These are phyloP conservation scores for Siniperca undulata DNA, from an alignment of 2,797 vertebrate species.

Conservation along the genomic window DNA sequence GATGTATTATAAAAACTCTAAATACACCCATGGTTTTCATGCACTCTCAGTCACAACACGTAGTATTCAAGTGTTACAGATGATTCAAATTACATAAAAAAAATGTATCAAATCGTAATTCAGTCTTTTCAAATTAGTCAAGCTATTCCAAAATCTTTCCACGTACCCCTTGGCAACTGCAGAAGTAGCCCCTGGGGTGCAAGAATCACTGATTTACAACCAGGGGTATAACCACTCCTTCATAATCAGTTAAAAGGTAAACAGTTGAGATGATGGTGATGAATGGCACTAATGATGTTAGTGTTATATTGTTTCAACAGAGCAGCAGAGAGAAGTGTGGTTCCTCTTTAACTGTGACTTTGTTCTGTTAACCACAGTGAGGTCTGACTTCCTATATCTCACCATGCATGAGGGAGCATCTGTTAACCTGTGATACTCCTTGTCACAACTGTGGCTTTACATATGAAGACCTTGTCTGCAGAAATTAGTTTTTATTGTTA, in stretches of 20 bases:
- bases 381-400: slow-evolving; percentile 50
- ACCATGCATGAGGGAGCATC: neutral
- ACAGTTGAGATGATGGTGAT: neutral
- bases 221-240: neutral
- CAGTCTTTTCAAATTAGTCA: no score
- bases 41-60: neutral
- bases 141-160: neutral
- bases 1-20: neutral
- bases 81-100: neutral
- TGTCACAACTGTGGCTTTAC: neutral
- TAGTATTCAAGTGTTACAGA: neutral
- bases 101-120: no score
- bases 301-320: slow-evolving; percentile 1
- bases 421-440: slow-evolving; percentile 23
- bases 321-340: slow-evolving; percentile 9
- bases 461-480: neutral
- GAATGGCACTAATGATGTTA: neutral
- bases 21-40: neutral
- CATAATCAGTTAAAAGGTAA: neutral
- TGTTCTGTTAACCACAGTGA: slow-evolving; percentile 48
- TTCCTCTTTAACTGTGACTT: slow-evolving; percentile 52
- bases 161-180: neutral
- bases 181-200: neutral
- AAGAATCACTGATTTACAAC: neutral
- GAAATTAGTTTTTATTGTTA: neutral